Evolutionary conservation across 2,113 vertebrate genomes (phyloP), one percentile per base, ranked within the genome.

Genomic region (Delphinus delphis): DNA sequence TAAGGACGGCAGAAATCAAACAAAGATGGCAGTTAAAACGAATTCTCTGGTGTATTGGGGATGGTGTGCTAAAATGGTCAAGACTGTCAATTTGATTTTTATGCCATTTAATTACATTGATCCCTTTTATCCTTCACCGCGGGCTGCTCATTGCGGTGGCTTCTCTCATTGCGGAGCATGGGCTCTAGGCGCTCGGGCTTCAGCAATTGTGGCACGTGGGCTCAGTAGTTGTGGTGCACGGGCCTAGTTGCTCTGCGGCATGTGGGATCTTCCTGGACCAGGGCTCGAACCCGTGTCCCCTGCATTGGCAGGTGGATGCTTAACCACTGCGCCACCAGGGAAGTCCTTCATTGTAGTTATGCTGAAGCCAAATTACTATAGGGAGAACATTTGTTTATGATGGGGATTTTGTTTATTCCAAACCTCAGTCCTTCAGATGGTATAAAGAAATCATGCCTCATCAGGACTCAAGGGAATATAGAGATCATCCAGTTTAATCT

Each of bases 51-150:
- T 41, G 60, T 53, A 44, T 4, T 89, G 28, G 50, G 18, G 38
- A 17, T 77, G 47, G 25, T 53, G 4, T 79, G 74, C 47, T 55
- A 63, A 88, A 96, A 82, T 50, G 62, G 33, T 44, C 80, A 90
- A 84, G 25, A 47, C 0, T 38, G 2, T 67, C n/a, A 55, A 47
- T 88, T 87, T 87, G 26, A 63, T 50, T 92, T 94, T 85, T 96
- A 58, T 90, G 47, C 10, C 38, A 98, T 23, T 94, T 94, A 89
- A 91, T 93, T 88, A 80, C 13, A 88, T 70, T 67, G 53, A 79
- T 65, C 14, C 26, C 31, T 70, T 65, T 81, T 93, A 38, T 93
- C 5, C 10, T 33, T 86, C 36, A 53, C 50, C 1, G 53, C 1
- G 5, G 50, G 50, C 50, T 53, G 15, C 50, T 53, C 5, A 53